phyloP scores from a whole-genome alignment of 2,797 vertebrate species.

The Meriones psammophilus region DNA sequence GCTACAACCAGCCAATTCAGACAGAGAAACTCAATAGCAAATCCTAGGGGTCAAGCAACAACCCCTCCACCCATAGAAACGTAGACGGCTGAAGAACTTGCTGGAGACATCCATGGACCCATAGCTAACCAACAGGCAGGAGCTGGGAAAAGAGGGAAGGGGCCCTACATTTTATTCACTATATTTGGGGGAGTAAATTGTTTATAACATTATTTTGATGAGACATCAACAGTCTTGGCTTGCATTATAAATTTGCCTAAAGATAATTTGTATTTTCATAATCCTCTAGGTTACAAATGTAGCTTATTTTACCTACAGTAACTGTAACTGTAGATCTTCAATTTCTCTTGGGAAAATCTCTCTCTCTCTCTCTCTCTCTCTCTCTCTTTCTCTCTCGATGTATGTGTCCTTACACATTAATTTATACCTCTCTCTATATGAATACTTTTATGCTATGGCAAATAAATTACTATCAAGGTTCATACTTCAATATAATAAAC shows the following conservation, averaged over 20 bases:
- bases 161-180: neutral
- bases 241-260: neutral
- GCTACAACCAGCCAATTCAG: neutral
- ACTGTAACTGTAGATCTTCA: neutral
- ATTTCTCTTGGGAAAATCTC: slow-evolving; percentile 16
- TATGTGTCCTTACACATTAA: neutral
- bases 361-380: neutral
- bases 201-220: neutral
- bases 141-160: neutral
- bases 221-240: neutral
- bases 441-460: neutral
- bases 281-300: neutral
- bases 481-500: neutral
- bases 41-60: neutral
- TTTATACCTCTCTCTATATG: neutral
- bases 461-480: neutral
- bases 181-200: neutral
- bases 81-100: neutral
- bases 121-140: neutral
- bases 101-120: neutral
- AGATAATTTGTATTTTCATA: neutral
- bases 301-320: neutral
- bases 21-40: neutral
- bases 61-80: neutral
- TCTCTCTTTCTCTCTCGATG: neutral